These are phyloP conservation scores for Prionace glauca DNA, from an alignment of 2,797 vertebrate genomes.

Conservation along the genomic window DNA sequence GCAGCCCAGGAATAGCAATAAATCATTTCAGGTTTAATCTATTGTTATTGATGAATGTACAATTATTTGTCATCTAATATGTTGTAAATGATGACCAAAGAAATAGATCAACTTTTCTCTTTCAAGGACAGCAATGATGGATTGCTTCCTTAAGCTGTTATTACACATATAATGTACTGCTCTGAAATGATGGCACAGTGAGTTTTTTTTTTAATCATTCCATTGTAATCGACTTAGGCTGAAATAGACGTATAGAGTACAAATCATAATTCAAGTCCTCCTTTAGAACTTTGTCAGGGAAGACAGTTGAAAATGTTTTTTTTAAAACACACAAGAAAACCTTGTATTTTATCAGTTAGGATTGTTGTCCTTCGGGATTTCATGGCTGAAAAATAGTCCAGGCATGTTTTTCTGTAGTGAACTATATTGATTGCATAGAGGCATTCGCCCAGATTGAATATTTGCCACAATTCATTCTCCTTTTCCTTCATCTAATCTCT, in stretches of 20 bases:
- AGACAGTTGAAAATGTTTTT: slow-evolving; percentile 72
- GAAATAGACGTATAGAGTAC: slow-evolving; percentile 54
- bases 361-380: slow-evolving; percentile 49
- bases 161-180: slow-evolving; percentile 85
- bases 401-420: background rate
- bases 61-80: slow-evolving; percentile 99
- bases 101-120: slow-evolving; percentile 73
- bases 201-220: slow-evolving; percentile 69
- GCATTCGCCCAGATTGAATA: background rate
- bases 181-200: slow-evolving; percentile 71
- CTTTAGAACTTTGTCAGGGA: slow-evolving; percentile 61
- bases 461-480: background rate
- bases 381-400: background rate
- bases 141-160: slow-evolving; percentile 98
- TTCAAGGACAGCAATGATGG: slow-evolving; percentile 82
- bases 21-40: slow-evolving; percentile 98
- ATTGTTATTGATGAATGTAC: slow-evolving; percentile 98
- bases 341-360: slow-evolving; percentile 68
- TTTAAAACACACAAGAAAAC: slow-evolving; percentile 40
- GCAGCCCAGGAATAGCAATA: slow-evolving; percentile 75
- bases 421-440: background rate
- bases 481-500: background rate
- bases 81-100: slow-evolving; percentile 86
- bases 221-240: slow-evolving; percentile 70
- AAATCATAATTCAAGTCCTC: slow-evolving; percentile 76